Evolutionary conservation across 2,888 invertebrate species (phyloP), one percentile per base, ranked within the genome.

Genomic region (Pyrrhia umbra): DNA sequence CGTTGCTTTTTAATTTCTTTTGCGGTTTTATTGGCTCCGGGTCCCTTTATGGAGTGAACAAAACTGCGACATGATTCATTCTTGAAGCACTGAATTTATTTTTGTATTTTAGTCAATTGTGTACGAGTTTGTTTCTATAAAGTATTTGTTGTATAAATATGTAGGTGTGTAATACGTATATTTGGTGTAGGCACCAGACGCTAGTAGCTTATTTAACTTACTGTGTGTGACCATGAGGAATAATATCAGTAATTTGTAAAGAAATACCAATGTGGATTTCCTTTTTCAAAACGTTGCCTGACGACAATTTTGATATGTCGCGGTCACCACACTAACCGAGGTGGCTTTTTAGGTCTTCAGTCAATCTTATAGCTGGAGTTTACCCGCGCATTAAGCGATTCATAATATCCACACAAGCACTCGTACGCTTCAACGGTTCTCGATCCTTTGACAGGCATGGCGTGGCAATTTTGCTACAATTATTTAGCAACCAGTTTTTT

Each of bases 1-100:
- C 61, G 42, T 57, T 52, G 49, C 42, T 62, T 68, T 78, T 66
- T 55, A 27, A 62, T 59, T 65, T 68, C 62, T 65, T 75, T 68
- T 65, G 54, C 40, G 9, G 18, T 76, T 71, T 76, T 76, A 66
- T 73, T 73, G 59, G 49, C 16, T 57, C 23, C 54, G 40, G 13
- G 37, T 68, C 42, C 64, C 63, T 71, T 75, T 69, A 69, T 75
- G 45, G 30, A 45, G 57, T 42, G 76, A 47, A 69, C 54, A 75
- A 63, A 75, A 75, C 49, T 57, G 56, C 51, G 64, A 72, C 50
- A 64, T 72, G 51, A 69, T 69, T 70, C 58, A 56, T 16, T 68
- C 39, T 54, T 58, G 16, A 58, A 58, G 34, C 50, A 58, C 15
- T 37, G 25, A 55, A 63, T 75, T 72, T 63, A 30, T 13, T 58